Conservation (phyloP, 2,888 invertebrate species). For the Agelastica alni region DNA sequence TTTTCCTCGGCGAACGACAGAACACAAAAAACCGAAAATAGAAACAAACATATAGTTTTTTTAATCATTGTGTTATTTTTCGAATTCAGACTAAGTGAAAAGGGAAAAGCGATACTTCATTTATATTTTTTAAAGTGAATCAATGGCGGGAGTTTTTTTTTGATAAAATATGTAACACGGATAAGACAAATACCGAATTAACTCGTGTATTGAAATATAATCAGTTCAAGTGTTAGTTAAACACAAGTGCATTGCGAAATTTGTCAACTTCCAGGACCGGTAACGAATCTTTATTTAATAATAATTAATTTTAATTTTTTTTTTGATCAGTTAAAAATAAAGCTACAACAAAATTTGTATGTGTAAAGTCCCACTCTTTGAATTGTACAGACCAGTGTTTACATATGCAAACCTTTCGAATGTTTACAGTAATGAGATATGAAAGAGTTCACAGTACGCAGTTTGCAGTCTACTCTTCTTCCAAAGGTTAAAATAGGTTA, state of each 20-base stretch:
- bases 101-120: conserved; percentile 24
- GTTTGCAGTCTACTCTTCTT: too few species aligned
- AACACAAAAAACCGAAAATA: background rate
- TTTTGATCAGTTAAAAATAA: too few species aligned
- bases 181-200: conserved; percentile 46
- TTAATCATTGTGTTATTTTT: conserved; percentile 35
- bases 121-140: conserved; percentile 31
- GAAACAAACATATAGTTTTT: conserved; percentile 6
- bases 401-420: too few species aligned
- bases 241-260: conserved; percentile 4
- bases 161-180: conserved; percentile 46
- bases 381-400: too few species aligned
- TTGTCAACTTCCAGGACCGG: background rate
- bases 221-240: conserved; percentile 18
- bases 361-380: too few species aligned
- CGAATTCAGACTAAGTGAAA: conserved; percentile 8
- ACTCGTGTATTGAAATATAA: conserved; percentile 44
- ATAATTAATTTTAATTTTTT: too few species aligned
- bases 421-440: too few species aligned
- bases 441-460: too few species aligned
- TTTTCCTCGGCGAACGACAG: conserved; percentile 1
- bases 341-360: too few species aligned
- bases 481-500: too few species aligned
- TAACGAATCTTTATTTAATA: too few species aligned
- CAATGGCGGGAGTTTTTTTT: conserved; percentile 29